Evolutionary conservation across 35 echinoderm and acorn worm species (phyloP).

Genomic region (Ophioderma brevispina): DNA sequence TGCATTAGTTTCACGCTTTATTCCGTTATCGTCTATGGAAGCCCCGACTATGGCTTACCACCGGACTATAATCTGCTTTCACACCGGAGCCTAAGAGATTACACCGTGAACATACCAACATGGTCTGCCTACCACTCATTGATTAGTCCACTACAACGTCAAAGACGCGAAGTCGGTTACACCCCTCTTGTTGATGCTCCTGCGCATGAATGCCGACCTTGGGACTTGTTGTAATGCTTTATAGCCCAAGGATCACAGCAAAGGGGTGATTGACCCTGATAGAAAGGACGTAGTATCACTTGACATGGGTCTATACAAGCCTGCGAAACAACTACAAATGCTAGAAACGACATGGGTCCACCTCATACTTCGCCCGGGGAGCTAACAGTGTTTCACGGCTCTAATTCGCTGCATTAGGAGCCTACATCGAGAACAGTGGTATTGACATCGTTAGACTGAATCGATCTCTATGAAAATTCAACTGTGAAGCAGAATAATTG

Average conservation of each 20-base stretch:
- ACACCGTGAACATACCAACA: constrained; percentile 17
- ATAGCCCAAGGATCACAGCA: constrained; percentile 31
- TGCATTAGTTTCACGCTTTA: no score
- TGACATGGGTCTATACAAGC: constrained; percentile 41
- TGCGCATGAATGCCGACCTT: constrained; percentile 33
- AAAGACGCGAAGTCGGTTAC: constrained; percentile 10
- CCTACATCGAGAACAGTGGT: constrained; percentile 17
- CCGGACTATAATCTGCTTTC: no score
- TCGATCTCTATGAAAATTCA: neutral
- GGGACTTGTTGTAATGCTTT: constrained; percentile 24
- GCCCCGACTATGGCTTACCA: no score
- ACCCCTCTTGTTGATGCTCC: constrained; percentile 19
- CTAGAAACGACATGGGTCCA: neutral
- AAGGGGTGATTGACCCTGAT: no score
- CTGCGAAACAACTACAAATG: constrained; percentile 14
- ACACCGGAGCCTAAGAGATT: no score
- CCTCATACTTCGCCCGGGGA: constrained; percentile 17
- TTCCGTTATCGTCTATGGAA: no score
- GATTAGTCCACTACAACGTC: neutral
- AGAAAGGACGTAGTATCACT: constrained; percentile 32
- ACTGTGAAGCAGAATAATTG: constrained; percentile 35
- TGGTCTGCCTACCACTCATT: constrained; percentile 47
- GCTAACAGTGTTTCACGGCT: constrained; percentile 16
- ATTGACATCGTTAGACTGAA: neutral
- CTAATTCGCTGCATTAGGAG: neutral